These are phyloP conservation scores for Phthorimaea operculella DNA, from an alignment of 1,140 invertebrate genomes.

Conservation along the genomic window DNA sequence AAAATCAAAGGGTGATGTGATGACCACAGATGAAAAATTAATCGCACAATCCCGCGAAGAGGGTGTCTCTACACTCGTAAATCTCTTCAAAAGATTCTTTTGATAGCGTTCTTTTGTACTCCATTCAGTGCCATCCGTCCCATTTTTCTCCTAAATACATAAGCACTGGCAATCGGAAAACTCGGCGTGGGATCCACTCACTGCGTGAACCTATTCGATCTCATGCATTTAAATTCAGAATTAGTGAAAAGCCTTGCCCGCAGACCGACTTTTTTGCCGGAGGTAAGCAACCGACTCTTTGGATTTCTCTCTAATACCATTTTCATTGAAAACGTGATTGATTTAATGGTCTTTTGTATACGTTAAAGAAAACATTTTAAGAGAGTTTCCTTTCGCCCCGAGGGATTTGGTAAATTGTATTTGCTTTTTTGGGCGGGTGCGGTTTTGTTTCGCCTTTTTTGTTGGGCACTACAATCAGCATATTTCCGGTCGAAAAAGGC, in stretches of 20 bases:
- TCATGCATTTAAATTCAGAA: slow-evolving; percentile 66
- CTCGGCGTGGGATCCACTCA: slow-evolving; percentile 32
- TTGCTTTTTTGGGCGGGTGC: background rate
- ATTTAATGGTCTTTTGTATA: slow-evolving; percentile 38
- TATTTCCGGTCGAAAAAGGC: slow-evolving; percentile 29
- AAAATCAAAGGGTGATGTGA: slow-evolving; percentile 29
- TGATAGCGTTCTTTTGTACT: slow-evolving; percentile 30
- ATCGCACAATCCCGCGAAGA: slow-evolving; percentile 9
- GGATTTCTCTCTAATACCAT: slow-evolving; percentile 41
- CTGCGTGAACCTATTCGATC: slow-evolving; percentile 57
- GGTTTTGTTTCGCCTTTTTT: slow-evolving; percentile 2
- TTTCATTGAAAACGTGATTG: slow-evolving; percentile 53
- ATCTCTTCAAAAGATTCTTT: slow-evolving; percentile 27
- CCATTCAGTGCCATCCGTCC: slow-evolving; percentile 26
- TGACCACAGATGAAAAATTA: slow-evolving; percentile 9
- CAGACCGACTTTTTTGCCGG: slow-evolving; percentile 42
- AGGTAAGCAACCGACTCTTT: slow-evolving; percentile 47
- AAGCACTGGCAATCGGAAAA: slow-evolving; percentile 48
- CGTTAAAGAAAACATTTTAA: slow-evolving; percentile 17
- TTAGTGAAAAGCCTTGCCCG: slow-evolving; percentile 53
- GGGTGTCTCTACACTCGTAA: slow-evolving; percentile 20
- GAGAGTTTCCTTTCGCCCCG: background rate
- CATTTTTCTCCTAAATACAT: slow-evolving; percentile 47
- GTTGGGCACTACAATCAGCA: slow-evolving; percentile 23
- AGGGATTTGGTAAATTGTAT: background rate